These are phyloP conservation scores for Scolopax mira DNA, from an alignment of 2,113 vertebrate genomes.

Conservation along the genomic window DNA sequence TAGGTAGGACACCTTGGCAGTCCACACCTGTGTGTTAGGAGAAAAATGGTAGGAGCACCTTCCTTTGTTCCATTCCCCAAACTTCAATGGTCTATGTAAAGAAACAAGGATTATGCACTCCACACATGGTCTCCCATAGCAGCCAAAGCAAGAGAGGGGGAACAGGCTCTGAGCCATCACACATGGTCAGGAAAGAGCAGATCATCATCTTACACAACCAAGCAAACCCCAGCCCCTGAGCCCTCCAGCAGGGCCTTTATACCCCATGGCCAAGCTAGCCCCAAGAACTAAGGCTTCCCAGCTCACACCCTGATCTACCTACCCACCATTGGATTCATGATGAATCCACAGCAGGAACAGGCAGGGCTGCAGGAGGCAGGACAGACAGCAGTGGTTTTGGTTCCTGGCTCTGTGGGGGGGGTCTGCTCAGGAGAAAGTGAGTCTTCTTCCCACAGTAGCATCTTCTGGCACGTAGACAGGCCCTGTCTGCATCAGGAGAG, in stretches of 20 bases:
- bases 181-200: rapidly evolving
- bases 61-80: not conserved
- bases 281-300: not conserved
- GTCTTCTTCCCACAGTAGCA: not conserved
- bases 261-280: rapidly evolving
- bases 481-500: not conserved
- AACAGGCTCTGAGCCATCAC: not conserved
- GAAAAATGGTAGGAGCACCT: not conserved
- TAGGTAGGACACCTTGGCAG: not conserved
- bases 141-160: not conserved
- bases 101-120: not conserved
- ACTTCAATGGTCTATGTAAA: not conserved
- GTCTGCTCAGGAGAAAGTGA: not conserved
- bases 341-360: not conserved
- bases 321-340: not conserved
- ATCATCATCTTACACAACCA: not conserved
- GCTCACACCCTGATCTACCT: not conserved
- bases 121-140: rapidly evolving
- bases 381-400: rapidly evolving
- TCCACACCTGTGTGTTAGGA: not conserved
- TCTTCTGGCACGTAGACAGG: not conserved
- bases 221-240: not conserved
- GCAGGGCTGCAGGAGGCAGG: no score
- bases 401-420: not conserved
- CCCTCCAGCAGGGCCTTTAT: not conserved